phyloP scores from a whole-genome alignment of 2,797 vertebrate genomes.

The Phaenicophaeus curvirostris region DNA sequence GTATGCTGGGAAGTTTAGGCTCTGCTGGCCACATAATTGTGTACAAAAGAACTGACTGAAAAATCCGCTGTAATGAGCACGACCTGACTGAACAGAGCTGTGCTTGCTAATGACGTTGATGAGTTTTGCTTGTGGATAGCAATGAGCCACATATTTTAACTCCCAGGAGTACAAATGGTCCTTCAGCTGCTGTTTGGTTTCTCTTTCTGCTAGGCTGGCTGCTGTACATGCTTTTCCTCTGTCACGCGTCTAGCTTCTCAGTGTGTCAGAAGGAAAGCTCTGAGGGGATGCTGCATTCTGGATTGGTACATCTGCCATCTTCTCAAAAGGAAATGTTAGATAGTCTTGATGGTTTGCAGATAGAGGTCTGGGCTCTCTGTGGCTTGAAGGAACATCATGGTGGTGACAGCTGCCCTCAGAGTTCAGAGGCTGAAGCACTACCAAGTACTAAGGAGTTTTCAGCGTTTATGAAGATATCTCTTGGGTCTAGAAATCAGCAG shows the following conservation, averaged over 20 bases:
- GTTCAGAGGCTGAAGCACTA: neutral
- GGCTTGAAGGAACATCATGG: neutral
- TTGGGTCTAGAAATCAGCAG: neutral
- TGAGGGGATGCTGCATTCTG: neutral
- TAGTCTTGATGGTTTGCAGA: neutral
- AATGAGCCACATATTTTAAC: constrained; percentile 5
- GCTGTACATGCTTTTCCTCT: neutral
- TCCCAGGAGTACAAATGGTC: neutral
- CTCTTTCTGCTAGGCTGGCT: constrained; percentile 19
- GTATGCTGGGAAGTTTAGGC: rapidly evolving
- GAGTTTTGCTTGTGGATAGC: constrained; percentile 20
- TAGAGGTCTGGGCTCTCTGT: neutral
- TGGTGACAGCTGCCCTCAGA: neutral
- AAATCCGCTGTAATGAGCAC: neutral
- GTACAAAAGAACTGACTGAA: neutral
- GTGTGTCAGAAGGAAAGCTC: neutral
- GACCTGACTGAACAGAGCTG: neutral
- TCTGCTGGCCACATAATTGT: neutral
- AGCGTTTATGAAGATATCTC: neutral
- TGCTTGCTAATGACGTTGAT: constrained; percentile 2
- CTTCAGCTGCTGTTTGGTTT: constrained; percentile 17
- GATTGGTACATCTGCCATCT: neutral
- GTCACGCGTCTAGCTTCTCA: neutral
- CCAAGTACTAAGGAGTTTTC: neutral
- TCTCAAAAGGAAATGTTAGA: neutral